Evolutionary conservation across 2,888 invertebrate species (phyloP).

Genomic region (Priocnemis perturbator): DNA sequence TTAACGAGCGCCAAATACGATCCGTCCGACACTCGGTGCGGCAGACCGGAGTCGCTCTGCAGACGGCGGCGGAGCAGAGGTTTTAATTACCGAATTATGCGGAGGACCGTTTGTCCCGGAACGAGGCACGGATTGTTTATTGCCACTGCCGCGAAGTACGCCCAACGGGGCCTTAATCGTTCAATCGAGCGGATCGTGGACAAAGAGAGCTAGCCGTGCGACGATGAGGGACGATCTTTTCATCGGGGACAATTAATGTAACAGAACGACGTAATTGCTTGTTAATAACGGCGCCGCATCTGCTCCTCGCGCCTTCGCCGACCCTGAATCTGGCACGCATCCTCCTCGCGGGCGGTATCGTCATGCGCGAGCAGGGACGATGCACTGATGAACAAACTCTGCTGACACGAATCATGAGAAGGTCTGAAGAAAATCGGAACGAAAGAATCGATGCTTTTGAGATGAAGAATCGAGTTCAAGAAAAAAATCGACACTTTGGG

Average conservation of each 20-base stretch:
- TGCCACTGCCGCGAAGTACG: slow-evolving; percentile 32
- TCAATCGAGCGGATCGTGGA: slow-evolving; percentile 55
- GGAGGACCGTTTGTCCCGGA: slow-evolving; percentile 33
- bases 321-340: too few species aligned
- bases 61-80: slow-evolving; percentile 2
- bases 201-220: slow-evolving; percentile 40
- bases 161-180: slow-evolving; percentile 47
- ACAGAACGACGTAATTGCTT: slow-evolving; percentile 52
- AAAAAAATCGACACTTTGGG: too few species aligned
- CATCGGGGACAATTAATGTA: slow-evolving; percentile 54
- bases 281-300: slow-evolving; percentile 52
- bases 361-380: too few species aligned
- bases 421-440: too few species aligned
- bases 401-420: too few species aligned
- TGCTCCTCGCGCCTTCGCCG: slow-evolving; percentile 21
- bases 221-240: slow-evolving; percentile 31
- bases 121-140: slow-evolving; percentile 43
- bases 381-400: too few species aligned
- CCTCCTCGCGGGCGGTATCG: too few species aligned
- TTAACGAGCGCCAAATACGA: slow-evolving; percentile 34
- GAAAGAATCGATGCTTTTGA: too few species aligned
- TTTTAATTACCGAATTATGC: slow-evolving; percentile 68
- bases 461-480: too few species aligned
- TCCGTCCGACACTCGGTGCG: slow-evolving; percentile 11
- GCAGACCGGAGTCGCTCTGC: not conserved